Conservation (phyloP, 2,888 invertebrate species). For the Tuberolachnus salignus region DNA sequence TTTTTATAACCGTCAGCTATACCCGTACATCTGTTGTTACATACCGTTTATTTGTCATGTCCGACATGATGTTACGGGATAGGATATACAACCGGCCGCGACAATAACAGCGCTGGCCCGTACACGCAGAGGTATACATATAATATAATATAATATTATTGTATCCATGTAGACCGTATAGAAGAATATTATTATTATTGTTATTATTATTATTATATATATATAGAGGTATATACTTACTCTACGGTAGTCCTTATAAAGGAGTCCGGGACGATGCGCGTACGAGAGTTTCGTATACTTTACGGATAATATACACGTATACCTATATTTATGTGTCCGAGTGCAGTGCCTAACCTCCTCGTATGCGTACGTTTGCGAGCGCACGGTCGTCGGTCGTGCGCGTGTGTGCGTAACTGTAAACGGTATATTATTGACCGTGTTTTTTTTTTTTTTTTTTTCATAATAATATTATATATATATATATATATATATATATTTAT, state of each 20-base stretch:
- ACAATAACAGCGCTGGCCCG: neutral
- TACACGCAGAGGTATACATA: neutral
- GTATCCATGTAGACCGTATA: no score
- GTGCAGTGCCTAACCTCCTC: no score
- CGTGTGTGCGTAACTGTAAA: conserved; percentile 16
- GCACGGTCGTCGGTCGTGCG: neutral
- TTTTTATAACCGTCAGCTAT: no score
- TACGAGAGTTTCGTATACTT: no score
- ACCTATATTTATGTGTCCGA: no score
- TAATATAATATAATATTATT: no score
- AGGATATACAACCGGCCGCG: neutral
- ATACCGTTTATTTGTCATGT: conserved; percentile 27
- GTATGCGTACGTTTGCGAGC: no score
- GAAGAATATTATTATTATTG: no score
- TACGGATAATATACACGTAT: no score
- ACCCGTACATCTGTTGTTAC: neutral
- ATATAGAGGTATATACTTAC: no score
- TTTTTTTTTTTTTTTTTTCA: conserved; percentile 33
- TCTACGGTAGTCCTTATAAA: conserved; percentile 33
- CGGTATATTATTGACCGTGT: conserved; percentile 38
- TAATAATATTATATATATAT: neutral
- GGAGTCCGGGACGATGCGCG: conserved; percentile 14
- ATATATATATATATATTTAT: no score
- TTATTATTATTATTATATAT: no score
- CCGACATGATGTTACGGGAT: conserved; percentile 29